Evolutionary conservation across 2,888 invertebrate genomes (phyloP).

Genomic region (Psylliodes chrysocephalus): DNA sequence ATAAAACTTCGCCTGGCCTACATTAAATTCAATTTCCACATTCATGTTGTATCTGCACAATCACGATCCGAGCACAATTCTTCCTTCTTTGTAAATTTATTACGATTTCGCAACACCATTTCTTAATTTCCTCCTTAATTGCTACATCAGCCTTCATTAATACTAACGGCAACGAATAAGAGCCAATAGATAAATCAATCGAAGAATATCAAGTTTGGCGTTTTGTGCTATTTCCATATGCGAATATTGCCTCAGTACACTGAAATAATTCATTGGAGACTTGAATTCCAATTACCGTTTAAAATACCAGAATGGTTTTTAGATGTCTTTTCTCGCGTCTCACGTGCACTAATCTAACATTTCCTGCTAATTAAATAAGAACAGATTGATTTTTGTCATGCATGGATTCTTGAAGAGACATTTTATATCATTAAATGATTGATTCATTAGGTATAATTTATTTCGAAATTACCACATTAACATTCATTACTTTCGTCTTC

Average conservation of each 20-base stretch:
- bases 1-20: neutral
- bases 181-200: constrained; percentile 19
- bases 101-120: constrained; percentile 18
- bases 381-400: neutral
- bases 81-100: constrained; percentile 22
- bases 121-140: constrained; percentile 30
- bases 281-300: constrained; percentile 22
- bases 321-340: constrained; percentile 2
- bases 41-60: neutral
- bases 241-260: constrained; percentile 6
- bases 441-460: too few species aligned
- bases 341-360: neutral
- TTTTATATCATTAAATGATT: too few species aligned
- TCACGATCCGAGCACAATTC: neutral
- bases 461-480: too few species aligned
- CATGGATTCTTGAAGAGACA: too few species aligned
- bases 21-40: constrained; percentile 5
- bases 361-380: constrained; percentile 5
- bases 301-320: constrained; percentile 22
- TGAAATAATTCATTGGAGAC: constrained; percentile 25
- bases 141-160: constrained; percentile 17
- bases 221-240: constrained; percentile 28
- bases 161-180: constrained; percentile 10
- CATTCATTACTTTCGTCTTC: too few species aligned
- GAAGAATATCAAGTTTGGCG: constrained; percentile 26